Conservation (phyloP, 2,113 vertebrate genomes). For the Eurystomus gularis region DNA sequence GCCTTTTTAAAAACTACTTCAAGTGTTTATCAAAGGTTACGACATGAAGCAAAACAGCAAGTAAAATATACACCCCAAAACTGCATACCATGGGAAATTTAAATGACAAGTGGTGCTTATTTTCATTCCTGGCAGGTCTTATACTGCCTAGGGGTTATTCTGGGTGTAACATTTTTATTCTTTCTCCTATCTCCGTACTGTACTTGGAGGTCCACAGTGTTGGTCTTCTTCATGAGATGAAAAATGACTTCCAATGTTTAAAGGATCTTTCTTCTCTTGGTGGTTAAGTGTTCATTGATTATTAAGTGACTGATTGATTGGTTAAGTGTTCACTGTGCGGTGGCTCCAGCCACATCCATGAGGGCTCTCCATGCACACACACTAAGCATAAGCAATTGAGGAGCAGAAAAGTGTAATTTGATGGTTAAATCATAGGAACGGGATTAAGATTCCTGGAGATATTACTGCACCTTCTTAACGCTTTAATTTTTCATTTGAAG, state of each 20-base stretch:
- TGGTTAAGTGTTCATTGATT: background rate
- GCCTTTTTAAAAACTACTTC: background rate
- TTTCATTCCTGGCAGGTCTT: background rate
- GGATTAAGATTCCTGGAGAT: background rate
- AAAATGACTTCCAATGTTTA: background rate
- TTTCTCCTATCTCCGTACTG: background rate
- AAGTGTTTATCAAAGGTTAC: background rate
- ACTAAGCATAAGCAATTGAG: background rate
- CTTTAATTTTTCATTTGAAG: background rate
- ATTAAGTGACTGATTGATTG: background rate
- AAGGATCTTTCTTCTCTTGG: background rate
- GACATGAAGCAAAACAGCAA: background rate
- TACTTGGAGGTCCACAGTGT: background rate
- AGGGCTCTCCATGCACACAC: background rate
- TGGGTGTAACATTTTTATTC: background rate
- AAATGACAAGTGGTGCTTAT: background rate
- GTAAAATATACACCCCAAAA: background rate
- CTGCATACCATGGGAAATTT: background rate
- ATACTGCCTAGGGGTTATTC: background rate
- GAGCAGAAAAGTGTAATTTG: background rate
- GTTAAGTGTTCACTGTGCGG: background rate
- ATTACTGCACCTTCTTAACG: background rate
- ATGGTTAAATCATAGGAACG: background rate
- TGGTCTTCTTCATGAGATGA: background rate
- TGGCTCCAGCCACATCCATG: background rate